phyloP scores from a whole-genome alignment of 2,797 vertebrate species.

The Sus cebifrons region DNA sequence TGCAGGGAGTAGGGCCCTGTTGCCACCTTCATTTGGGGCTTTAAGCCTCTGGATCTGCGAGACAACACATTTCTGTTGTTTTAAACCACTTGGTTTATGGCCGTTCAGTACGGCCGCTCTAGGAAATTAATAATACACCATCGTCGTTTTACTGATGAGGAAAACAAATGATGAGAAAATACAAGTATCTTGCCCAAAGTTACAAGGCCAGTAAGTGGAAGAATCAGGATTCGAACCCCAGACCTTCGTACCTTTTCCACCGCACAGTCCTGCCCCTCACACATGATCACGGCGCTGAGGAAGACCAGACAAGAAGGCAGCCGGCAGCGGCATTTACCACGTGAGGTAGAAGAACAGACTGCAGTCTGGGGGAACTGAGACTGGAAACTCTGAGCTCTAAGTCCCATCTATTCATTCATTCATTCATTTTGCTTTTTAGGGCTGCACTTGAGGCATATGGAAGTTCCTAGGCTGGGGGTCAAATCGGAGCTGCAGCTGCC shows the following conservation, averaged over 20 bases:
- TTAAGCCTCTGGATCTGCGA: background rate
- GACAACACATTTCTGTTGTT: background rate
- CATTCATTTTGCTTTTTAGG: no score
- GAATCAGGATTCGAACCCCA: background rate
- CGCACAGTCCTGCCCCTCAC: background rate
- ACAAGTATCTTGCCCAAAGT: background rate
- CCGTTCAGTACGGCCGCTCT: background rate
- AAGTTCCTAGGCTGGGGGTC: no score
- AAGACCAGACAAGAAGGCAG: background rate
- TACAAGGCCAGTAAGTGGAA: background rate
- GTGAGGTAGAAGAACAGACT: background rate
- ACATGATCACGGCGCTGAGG: background rate
- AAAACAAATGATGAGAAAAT: background rate
- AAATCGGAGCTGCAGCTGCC: no score
- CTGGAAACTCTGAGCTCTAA: background rate
- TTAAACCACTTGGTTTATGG: background rate
- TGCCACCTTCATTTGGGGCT: background rate
- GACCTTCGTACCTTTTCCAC: background rate
- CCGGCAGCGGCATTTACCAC: accelerated
- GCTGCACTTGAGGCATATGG: no score
- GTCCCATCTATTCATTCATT: background rate
- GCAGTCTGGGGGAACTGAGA: background rate
- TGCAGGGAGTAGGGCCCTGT: background rate
- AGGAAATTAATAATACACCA: background rate
- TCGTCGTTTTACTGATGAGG: background rate